These are phyloP conservation scores for Heterotilapia buettikoferi DNA, from an alignment of 2,113 vertebrate genomes.

Conservation along the genomic window DNA sequence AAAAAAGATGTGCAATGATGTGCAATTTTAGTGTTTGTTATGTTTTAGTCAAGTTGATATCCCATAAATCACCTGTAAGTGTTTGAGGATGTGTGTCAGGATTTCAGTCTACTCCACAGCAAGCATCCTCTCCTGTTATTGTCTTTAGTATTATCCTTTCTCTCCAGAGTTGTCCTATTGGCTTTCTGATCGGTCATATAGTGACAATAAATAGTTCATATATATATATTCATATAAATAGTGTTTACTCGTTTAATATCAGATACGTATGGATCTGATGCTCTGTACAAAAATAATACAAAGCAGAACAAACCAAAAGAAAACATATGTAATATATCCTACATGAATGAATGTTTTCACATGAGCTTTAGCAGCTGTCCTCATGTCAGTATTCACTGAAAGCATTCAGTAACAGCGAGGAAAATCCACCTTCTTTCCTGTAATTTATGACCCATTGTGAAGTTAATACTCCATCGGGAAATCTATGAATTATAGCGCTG, in stretches of 20 bases:
- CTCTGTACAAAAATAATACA: background rate
- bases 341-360: background rate
- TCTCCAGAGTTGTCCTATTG: background rate
- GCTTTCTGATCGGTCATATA: background rate
- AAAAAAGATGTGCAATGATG: background rate
- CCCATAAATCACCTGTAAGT: background rate
- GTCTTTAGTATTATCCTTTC: background rate
- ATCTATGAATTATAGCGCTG: background rate
- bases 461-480: background rate
- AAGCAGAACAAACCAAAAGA: background rate
- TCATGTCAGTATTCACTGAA: background rate
- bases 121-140: background rate
- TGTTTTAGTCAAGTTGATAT: background rate
- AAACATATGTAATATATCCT: background rate
- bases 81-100: background rate
- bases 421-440: background rate
- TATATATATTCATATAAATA: background rate
- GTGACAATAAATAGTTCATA: background rate
- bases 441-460: background rate
- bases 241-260: background rate
- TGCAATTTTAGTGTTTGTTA: background rate
- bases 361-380: background rate
- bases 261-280: background rate
- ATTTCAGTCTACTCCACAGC: background rate
- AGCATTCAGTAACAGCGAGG: background rate